Conservation (phyloP, 2,888 invertebrate genomes). For the Sialis fuliginosa region DNA sequence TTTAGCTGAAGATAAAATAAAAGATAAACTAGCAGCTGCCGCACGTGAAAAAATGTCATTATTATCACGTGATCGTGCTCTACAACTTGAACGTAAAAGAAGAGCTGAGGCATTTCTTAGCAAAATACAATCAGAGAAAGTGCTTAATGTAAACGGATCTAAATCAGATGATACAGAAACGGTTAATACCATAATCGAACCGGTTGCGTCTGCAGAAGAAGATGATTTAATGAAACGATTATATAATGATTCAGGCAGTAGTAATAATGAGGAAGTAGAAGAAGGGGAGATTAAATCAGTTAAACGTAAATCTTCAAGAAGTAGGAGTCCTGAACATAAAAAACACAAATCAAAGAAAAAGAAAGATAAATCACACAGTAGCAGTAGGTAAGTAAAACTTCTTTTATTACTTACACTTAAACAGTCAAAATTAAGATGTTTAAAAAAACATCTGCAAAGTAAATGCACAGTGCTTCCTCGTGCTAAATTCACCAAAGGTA, state of each 20-base stretch:
- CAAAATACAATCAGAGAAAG: conserved; percentile 18
- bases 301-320: background rate
- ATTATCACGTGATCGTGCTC: conserved; percentile 28
- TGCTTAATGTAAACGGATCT: conserved; percentile 17
- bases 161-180: conserved; percentile 21
- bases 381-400: background rate
- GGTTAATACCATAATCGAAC: conserved; percentile 13
- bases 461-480: too few relatives aligned
- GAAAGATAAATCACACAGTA: conserved; percentile 1
- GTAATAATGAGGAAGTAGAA: background rate
- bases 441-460: too few relatives aligned
- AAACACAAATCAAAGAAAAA: background rate
- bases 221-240: conserved; percentile 5
- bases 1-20: conserved; percentile 36
- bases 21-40: conserved; percentile 34
- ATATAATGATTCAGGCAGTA: background rate
- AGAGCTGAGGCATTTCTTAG: conserved; percentile 64
- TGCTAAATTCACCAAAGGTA: too few relatives aligned
- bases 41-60: conserved; percentile 39
- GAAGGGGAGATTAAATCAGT: background rate
- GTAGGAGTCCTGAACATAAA: background rate
- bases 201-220: conserved; percentile 3
- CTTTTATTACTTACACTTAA: background rate
- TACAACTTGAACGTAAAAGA: conserved; percentile 57
- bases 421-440: background rate